phyloP scores from a whole-genome alignment of 2,888 invertebrate genomes.

The Saturnia japonica region DNA sequence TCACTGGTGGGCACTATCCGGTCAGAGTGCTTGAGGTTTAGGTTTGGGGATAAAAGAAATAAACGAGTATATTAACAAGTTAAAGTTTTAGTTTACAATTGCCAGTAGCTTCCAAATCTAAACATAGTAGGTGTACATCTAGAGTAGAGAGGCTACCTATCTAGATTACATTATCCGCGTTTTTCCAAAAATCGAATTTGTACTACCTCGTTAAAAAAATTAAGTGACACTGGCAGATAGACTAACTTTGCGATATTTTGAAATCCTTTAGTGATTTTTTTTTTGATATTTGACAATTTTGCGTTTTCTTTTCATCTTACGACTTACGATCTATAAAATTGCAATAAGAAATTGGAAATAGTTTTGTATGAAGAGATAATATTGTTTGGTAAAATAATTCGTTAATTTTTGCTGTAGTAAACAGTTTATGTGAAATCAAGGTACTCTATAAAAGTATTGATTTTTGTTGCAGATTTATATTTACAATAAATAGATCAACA shows the following conservation, averaged over 20 bases:
- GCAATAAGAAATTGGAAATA: neutral
- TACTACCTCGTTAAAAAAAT: neutral
- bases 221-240: neutral
- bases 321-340: neutral
- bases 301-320: neutral
- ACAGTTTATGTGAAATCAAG: neutral
- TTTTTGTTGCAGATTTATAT: constrained; percentile 26
- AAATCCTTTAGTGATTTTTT: neutral
- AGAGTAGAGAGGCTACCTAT: too few species aligned
- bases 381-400: neutral
- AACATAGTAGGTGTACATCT: too few species aligned
- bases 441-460: constrained; percentile 18
- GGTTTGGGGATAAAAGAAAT: too few species aligned
- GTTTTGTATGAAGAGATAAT: neutral
- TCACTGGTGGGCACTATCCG: too few species aligned
- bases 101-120: too few species aligned
- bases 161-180: too few species aligned
- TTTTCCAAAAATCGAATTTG: too few species aligned
- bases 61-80: too few species aligned
- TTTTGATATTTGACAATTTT: neutral
- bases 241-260: neutral
- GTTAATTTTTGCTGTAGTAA: neutral
- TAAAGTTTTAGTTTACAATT: too few species aligned
- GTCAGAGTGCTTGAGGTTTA: too few species aligned
- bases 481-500: constrained; percentile 40